Conservation (phyloP, 2,888 invertebrate genomes). For the Cyrtodaria siliqua region DNA sequence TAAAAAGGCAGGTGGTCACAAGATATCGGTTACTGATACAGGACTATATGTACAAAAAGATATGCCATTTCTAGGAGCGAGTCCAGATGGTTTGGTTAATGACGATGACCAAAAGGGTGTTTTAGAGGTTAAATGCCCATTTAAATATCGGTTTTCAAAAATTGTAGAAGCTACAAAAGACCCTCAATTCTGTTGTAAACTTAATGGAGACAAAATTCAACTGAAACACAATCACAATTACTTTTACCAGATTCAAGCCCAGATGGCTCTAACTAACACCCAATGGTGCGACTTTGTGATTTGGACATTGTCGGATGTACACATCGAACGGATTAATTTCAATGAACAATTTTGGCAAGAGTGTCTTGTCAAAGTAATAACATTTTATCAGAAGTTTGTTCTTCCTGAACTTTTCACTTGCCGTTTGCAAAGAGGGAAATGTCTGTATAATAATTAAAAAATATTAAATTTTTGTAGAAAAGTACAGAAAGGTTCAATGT, state of each 20-base stretch:
- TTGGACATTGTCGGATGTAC: constrained; percentile 27
- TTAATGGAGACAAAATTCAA: neutral
- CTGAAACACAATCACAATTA: constrained; percentile 37
- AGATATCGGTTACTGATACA: neutral
- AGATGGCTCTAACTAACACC: constrained; percentile 24
- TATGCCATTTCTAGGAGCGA: constrained; percentile 30
- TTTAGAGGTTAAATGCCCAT: constrained; percentile 51
- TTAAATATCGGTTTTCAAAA: constrained; percentile 1
- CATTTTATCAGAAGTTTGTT: constrained; percentile 19
- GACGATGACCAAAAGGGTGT: constrained; percentile 5
- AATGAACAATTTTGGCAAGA: constrained; percentile 29
- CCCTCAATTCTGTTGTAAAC: constrained; percentile 23
- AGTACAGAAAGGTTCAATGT: no score
- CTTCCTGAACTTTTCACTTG: constrained; percentile 35
- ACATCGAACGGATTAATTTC: constrained; percentile 38
- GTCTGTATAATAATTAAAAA: neutral
- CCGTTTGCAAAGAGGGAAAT: constrained; percentile 21
- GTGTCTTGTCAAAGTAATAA: constrained; percentile 14
- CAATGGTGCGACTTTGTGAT: constrained; percentile 35
- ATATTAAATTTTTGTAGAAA: no score
- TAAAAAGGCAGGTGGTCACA: neutral
- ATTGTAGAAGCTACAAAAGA: neutral
- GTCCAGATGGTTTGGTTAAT: constrained; percentile 46
- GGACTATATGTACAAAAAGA: constrained; percentile 24
- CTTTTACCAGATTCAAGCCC: constrained; percentile 39